Evolutionary conservation across 2,888 invertebrate genomes (phyloP), one percentile per base, ranked within the genome.

Genomic region (Diarsia dahlii): DNA sequence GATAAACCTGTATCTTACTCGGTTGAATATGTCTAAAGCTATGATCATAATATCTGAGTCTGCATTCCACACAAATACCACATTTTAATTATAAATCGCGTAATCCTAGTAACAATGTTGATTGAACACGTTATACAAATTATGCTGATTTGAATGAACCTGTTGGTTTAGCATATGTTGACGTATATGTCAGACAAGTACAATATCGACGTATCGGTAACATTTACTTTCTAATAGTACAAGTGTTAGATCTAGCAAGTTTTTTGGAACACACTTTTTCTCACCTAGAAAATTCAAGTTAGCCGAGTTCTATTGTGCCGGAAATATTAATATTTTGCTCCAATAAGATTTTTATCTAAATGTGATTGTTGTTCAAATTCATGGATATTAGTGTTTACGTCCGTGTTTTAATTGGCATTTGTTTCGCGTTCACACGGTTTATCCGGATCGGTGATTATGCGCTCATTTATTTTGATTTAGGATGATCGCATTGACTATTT

Each of bases 391-490:
- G 78, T 86, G 78, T 84, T 85, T 84, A 87, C 87, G 89, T 93
- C 92, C 91, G 91, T 85, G 79, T 90, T 88, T 86, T 89, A 92
- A 90, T 92, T 89, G 89, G 72, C 88, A 78, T 90, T 87, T 91
- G 86, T 90, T 81, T 84, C 76, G 69, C 50, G 76, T 88, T 87
- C 90, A 85, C 90, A 90, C 88, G 88, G 84, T 86, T 88, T 84
- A 89, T 87, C 84, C 80, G 82, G 78, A 85, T 80, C 82, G 73
- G 76, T 77, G 60, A 75, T 84, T 82, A 72, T 79, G 66, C 71
- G 71, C 45, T 60, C 73, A 67, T 72, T 75, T 80, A 76, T 81
- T 80, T 77, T 76, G 80, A 71, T 75, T 71, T 67, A 62, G 60
- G 62, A 58, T 50, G 60, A 70, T 78, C 65, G 23, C 62, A 52